Evolutionary conservation across 30 jellyfish, hydroid and myxozoan species (phyloP).

Genomic region (Cassiopea andromeda): DNA sequence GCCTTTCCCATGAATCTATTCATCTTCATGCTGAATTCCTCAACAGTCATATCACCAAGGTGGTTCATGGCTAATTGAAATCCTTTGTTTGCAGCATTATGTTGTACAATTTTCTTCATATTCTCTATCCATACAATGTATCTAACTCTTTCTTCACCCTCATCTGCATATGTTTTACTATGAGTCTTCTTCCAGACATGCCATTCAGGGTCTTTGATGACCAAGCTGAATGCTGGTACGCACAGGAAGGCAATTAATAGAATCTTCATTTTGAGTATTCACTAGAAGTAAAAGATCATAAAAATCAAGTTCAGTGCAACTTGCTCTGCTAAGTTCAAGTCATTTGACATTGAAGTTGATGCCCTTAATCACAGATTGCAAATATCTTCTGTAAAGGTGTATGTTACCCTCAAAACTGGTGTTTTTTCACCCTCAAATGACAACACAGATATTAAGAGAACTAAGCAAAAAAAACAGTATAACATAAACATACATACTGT

Average conservation of each 20-base stretch:
- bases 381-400: too few relatives aligned
- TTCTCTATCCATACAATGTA: slow-evolving; percentile 91
- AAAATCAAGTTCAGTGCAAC: background rate
- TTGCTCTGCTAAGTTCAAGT: background rate
- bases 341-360: too few relatives aligned
- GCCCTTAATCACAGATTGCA: too few relatives aligned
- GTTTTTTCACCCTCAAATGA: too few relatives aligned
- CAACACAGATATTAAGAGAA: too few relatives aligned
- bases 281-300: background rate
- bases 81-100: slow-evolving; percentile 62
- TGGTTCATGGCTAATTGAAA: slow-evolving; percentile 82
- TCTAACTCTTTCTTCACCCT: slow-evolving; percentile 85
- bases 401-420: too few relatives aligned
- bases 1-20: slow-evolving; percentile 86
- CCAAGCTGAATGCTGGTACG: slow-evolving; percentile 76
- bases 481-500: too few relatives aligned
- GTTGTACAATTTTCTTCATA: slow-evolving; percentile 72
- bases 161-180: slow-evolving; percentile 73
- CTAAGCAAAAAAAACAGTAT: too few relatives aligned
- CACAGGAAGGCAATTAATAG: slow-evolving; percentile 49
- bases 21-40: slow-evolving; percentile 84
- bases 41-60: slow-evolving; percentile 88
- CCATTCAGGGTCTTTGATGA: slow-evolving; percentile 84
- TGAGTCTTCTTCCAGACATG: slow-evolving; percentile 92
- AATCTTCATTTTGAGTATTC: slow-evolving; percentile 40